phyloP scores from a whole-genome alignment of 2,113 vertebrate genomes.

The Myrmecobius fasciatus region DNA sequence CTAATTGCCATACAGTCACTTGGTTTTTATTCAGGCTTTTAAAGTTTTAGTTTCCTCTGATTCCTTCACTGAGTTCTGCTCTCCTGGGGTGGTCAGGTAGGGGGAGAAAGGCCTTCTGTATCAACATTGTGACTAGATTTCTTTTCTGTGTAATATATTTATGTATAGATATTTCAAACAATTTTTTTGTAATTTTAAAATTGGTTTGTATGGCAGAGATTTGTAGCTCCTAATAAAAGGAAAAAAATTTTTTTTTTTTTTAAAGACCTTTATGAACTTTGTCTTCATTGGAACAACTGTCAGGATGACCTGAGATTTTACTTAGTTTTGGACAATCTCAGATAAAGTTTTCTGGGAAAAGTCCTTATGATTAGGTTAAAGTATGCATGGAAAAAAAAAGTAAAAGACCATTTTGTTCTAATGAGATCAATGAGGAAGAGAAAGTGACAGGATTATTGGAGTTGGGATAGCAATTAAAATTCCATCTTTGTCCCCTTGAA shows the following conservation, averaged over 20 bases:
- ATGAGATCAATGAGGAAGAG: too few species aligned
- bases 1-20: not conserved
- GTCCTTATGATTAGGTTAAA: too few species aligned
- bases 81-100: not conserved
- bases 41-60: not conserved
- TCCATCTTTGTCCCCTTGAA: not conserved
- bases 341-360: too few species aligned
- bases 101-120: constrained; percentile 14
- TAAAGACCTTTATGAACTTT: not conserved
- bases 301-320: too few species aligned
- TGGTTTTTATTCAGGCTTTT: not conserved
- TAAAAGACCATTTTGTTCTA: too few species aligned
- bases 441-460: too few species aligned
- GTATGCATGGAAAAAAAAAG: too few species aligned
- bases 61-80: not conserved
- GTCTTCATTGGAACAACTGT: not conserved
- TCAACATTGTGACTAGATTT: not conserved
- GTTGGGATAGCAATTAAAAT: too few species aligned
- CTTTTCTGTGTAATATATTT: constrained; percentile 39
- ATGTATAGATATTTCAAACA: constrained; percentile 53
- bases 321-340: too few species aligned
- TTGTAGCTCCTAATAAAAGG: constrained; percentile 78
- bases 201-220: constrained; percentile 68
- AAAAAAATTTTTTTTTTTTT: not conserved
- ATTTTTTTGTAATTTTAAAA: constrained; percentile 51